phyloP scores from a whole-genome alignment of 2,888 invertebrate species.

The Frankliniella intonsa region DNA sequence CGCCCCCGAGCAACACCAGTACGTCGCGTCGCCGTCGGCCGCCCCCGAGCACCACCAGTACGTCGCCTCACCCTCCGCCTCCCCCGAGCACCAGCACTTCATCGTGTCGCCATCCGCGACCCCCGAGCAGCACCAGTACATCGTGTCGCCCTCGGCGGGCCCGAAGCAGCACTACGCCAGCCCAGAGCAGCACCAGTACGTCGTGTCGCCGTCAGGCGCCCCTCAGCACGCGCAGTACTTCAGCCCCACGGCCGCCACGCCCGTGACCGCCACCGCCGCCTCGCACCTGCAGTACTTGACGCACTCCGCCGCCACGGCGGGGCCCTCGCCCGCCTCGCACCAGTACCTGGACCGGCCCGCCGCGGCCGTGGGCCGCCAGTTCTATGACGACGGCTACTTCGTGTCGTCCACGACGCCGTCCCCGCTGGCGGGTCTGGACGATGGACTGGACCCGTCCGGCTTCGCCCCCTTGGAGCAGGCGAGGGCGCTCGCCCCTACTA shows the following conservation, averaged over 20 bases:
- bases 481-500: not conserved
- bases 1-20: not conserved
- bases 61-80: not conserved
- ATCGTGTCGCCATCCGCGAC: not conserved
- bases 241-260: not conserved
- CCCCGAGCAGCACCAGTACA: not conserved
- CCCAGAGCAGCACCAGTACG: not conserved
- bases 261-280: not conserved
- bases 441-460: not conserved
- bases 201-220: not conserved
- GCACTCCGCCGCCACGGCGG: not conserved
- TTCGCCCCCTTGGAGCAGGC: not conserved
- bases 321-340: not conserved
- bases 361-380: not conserved
- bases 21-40: not conserved
- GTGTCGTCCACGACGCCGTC: conserved; percentile 1
- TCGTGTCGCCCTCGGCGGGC: not conserved
- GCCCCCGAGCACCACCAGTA: not conserved
- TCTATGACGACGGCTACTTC: conserved; percentile 4
- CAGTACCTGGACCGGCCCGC: conserved; percentile 7
- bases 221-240: not conserved
- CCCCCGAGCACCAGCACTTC: not conserved
- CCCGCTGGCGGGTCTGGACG: not conserved
- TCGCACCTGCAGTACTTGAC: not conserved
- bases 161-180: not conserved